Evolutionary conservation across 1,140 invertebrate genomes (phyloP), one percentile per base, ranked within the genome.

Genomic region (Kradibia gibbosae): DNA sequence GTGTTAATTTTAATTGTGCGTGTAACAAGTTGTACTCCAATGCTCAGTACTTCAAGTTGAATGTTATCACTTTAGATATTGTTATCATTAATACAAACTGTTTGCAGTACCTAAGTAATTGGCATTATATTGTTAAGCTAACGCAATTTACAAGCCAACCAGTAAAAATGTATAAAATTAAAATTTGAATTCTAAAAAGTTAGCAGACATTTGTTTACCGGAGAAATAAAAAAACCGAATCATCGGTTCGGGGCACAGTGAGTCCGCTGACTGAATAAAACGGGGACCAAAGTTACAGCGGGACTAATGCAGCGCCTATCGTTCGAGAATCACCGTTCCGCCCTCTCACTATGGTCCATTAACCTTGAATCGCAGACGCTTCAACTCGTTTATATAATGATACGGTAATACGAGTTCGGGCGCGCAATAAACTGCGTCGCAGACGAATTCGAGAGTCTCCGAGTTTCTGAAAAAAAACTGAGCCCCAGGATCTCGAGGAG

Each of bases 281-380:
- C 8, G 31, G 3, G 22, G 13, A 53, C 3, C 17, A 53, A 80
- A 45, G 48, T n/a, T n/a, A n/a, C n/a, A n/a, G 36, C 13, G 22
- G 11, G 3, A 8, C 55, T 31, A 73, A 65, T 48, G 28, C 17
- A 28, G 71, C 3, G 22, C 3, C 22, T 22, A 76, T 80, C 73
- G 17, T 25, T 73, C 22, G 42, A 45, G 67, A 74, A 65, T 60
- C 50, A 53, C 71, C n/a, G 1, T 62, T 34, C n/a, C 55, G 50
- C 15, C 22, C 42, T 65, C 15, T 45, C 20, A 8, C 42, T 53
- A 55, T 48, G 73, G 48, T 81, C 60, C 22, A 76, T 81, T 81
- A 76, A 76, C 80, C 80, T 81, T 55, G 48, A 81, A 81, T 73
- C 71, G 28, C 53, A 62, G 22, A 11, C 55, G 31, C 11, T n/a